Conservation (phyloP, 2,797 vertebrate genomes). For the Molossus molossus region DNA sequence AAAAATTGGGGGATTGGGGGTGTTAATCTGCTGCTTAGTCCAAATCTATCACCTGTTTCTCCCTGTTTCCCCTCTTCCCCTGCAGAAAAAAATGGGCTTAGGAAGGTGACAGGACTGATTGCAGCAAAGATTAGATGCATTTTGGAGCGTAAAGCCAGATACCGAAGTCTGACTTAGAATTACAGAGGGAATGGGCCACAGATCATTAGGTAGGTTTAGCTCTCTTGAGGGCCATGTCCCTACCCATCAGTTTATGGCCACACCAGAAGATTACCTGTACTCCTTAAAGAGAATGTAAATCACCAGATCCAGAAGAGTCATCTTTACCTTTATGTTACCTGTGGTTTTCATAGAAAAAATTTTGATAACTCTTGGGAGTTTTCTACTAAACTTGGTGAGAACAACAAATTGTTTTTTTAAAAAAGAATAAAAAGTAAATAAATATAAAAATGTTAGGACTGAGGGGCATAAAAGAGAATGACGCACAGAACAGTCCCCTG, state of each 20-base stretch:
- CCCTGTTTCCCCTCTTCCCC: fast-evolving
- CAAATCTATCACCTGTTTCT: neutral
- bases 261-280: neutral
- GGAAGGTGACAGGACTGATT: neutral
- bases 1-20: neutral
- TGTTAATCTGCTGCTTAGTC: neutral
- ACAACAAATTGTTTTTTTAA: neutral
- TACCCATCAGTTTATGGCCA: neutral
- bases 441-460: neutral
- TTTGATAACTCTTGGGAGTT: neutral
- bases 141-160: neutral
- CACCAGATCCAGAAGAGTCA: neutral
- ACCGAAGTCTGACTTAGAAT: neutral
- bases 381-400: neutral
- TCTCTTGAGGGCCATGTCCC: neutral
- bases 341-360: neutral
- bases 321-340: neutral
- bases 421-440: neutral
- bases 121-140: neutral
- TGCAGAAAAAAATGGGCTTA: neutral
- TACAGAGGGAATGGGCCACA: neutral
- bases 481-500: neutral
- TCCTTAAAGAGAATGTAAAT: neutral
- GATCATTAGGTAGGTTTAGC: neutral
- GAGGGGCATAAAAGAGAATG: neutral